Percentiles rank a stretch among this genome's conserved stretches.
These are phyloP conservation scores for Erpornis zantholeuca DNA, from an alignment of 2,113 vertebrate genomes.

Conservation along the genomic window DNA sequence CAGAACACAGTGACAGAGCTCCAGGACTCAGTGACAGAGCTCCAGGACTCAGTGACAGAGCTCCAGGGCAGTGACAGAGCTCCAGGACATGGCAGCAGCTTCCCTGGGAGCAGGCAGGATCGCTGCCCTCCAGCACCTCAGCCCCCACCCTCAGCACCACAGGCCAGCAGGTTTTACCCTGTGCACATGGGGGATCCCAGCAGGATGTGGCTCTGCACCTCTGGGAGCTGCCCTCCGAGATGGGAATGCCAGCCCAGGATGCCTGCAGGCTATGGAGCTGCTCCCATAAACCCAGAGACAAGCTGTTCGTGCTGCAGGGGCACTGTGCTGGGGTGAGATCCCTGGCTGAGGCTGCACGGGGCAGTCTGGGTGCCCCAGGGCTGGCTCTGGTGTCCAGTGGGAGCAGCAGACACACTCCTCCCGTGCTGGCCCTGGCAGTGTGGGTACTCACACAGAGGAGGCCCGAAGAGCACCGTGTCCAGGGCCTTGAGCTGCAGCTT, in stretches of 20 bases:
- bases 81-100: not conserved
- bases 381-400: rapidly evolving
- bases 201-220: rapidly evolving
- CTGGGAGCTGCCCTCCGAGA: not conserved
- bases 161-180: not conserved
- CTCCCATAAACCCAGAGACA: rapidly evolving
- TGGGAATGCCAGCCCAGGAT: not conserved
- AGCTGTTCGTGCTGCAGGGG: not conserved
- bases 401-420: too few relatives aligned
- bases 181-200: rapidly evolving
- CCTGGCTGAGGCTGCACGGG: rapidly evolving
- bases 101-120: not conserved
- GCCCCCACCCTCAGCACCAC: not conserved
- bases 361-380: rapidly evolving
- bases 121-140: not conserved
- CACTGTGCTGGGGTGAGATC: rapidly evolving
- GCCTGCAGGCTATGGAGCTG: not conserved
- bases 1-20: not conserved
- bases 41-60: not conserved
- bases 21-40: not conserved
- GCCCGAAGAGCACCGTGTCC: conserved; percentile 95
- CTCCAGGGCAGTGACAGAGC: not conserved
- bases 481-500: conserved; percentile 94
- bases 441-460: conserved; percentile 85
- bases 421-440: too few relatives aligned